These are phyloP conservation scores for Aelia acuminata DNA, from an alignment of 2,888 invertebrate species.

Conservation along the genomic window DNA sequence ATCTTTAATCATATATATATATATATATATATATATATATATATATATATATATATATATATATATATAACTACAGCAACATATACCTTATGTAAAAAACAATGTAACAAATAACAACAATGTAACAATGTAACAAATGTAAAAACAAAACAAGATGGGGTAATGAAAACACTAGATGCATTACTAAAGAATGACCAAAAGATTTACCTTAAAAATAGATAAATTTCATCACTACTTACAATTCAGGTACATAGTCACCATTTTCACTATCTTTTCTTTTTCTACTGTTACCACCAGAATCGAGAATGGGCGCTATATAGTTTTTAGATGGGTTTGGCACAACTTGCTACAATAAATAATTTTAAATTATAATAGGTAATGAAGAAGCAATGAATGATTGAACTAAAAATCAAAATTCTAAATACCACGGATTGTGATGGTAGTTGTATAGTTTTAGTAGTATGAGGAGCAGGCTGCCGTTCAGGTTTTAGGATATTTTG, in stretches of 20 bases:
- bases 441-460: conserved; percentile 49
- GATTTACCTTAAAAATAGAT: no score
- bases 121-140: no score
- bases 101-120: no score
- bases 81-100: no score
- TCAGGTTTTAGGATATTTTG: conserved; percentile 57
- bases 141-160: no score
- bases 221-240: conserved; percentile 69
- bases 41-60: no score
- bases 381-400: not conserved
- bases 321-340: conserved; percentile 59
- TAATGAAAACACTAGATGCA: no score
- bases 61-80: no score
- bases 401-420: not conserved
- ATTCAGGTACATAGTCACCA: conserved; percentile 73
- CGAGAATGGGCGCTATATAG: conserved; percentile 69
- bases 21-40: no score
- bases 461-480: not conserved
- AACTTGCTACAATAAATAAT: conserved; percentile 52
- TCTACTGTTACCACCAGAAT: conserved; percentile 73
- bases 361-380: not conserved
- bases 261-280: conserved; percentile 75
- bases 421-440: conserved; percentile 59
- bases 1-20: no score
- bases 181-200: no score